Conservation (phyloP, 2,797 vertebrate genomes). For the Enteromius viviparus region DNA sequence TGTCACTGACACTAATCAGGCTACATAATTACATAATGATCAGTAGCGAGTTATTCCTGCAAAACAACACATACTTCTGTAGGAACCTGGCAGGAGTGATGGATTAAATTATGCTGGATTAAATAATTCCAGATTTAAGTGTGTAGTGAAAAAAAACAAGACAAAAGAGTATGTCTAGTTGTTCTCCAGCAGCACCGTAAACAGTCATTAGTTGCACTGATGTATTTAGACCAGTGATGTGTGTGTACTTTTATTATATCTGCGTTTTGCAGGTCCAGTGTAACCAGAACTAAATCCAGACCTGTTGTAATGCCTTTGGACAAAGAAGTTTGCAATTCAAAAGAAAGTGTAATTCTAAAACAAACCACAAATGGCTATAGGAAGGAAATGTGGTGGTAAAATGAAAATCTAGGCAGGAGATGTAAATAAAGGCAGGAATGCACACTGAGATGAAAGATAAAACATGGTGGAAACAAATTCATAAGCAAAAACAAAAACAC, state of each 20-base stretch:
- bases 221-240: conserved; percentile 6
- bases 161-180: background rate
- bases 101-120: background rate
- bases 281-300: background rate
- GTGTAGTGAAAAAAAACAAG: background rate
- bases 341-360: background rate
- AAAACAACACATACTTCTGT: background rate
- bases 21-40: background rate
- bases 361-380: conserved; percentile 16
- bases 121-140: background rate
- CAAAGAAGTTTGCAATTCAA: conserved; percentile 15
- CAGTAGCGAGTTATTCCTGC: background rate
- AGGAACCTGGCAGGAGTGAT: background rate
- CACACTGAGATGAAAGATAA: conserved; percentile 15
- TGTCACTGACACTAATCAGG: background rate
- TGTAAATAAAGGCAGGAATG: conserved; percentile 12
- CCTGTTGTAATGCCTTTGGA: background rate
- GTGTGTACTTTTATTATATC: background rate
- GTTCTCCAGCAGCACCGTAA: background rate
- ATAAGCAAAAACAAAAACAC: background rate
- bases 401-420: conserved; percentile 17
- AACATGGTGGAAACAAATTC: background rate
- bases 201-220: background rate
- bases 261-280: background rate
- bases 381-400: background rate